These are phyloP conservation scores for Macrosteles quadrilineatus DNA, from an alignment of 1,140 invertebrate species.

Conservation along the genomic window DNA sequence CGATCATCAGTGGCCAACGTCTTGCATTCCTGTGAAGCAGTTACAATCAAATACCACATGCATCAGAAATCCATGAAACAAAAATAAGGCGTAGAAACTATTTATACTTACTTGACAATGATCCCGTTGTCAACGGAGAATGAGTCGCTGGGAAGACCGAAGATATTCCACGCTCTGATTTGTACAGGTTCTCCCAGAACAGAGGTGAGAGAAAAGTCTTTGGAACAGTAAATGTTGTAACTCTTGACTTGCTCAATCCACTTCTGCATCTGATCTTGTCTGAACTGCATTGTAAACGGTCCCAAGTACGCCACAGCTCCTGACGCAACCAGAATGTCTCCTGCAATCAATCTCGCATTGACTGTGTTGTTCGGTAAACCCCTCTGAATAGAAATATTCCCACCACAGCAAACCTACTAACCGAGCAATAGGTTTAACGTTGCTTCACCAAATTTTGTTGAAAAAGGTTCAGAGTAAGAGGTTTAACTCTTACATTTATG, in stretches of 20 bases:
- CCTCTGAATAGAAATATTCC: too few relatives aligned
- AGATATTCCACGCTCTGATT: constrained; percentile 89
- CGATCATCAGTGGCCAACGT: constrained; percentile 91
- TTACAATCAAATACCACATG: too few relatives aligned
- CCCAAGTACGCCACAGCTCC: constrained; percentile 90
- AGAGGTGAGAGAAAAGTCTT: constrained; percentile 72
- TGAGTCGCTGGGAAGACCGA: constrained; percentile 81
- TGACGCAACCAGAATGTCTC: constrained; percentile 84
- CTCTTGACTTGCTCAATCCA: constrained; percentile 71
- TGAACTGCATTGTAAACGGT: constrained; percentile 80
- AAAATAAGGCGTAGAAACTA: background rate
- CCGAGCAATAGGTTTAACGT: too few relatives aligned
- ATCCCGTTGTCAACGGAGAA: constrained; percentile 94
- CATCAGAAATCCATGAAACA: too few relatives aligned
- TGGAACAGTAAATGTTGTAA: constrained; percentile 72
- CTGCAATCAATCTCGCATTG: too few relatives aligned
- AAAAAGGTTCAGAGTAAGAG: too few relatives aligned
- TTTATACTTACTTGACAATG: constrained; percentile 68
- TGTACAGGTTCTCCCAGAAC: constrained; percentile 84
- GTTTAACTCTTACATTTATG: too few relatives aligned
- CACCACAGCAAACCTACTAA: too few relatives aligned
- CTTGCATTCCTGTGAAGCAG: constrained; percentile 65
- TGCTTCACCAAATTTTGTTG: too few relatives aligned
- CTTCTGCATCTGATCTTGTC: constrained; percentile 65
- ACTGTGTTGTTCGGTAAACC: too few relatives aligned